Conservation (phyloP, 2,888 invertebrate genomes). For the Auanema freiburgensis region DNA sequence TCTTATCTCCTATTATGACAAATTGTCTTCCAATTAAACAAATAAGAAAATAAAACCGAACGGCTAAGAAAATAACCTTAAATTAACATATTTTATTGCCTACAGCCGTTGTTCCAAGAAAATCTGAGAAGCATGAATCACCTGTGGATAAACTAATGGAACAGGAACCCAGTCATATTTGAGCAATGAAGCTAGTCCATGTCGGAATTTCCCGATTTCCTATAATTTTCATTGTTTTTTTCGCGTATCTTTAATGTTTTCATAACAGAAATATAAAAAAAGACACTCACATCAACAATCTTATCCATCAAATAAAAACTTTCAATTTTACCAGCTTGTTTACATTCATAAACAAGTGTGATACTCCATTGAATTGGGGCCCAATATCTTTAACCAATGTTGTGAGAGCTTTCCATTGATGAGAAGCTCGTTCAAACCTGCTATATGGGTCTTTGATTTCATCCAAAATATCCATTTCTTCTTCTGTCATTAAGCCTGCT, state of each 20-base stretch:
- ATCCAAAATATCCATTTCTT: slow-evolving; percentile 48
- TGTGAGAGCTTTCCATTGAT: neutral
- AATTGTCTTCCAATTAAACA: slow-evolving; percentile 48
- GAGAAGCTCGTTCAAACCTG: slow-evolving; percentile 13
- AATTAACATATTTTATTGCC: no score
- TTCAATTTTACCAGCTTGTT: slow-evolving; percentile 39
- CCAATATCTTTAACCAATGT: slow-evolving; percentile 36
- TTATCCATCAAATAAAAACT: slow-evolving; percentile 54
- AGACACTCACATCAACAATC: slow-evolving; percentile 38
- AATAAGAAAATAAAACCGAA: slow-evolving; percentile 48
- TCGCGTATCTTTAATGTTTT: no score
- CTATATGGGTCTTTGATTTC: slow-evolving; percentile 56
- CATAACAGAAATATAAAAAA: slow-evolving; percentile 2
- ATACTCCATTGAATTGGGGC: slow-evolving; percentile 49
- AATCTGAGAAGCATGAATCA: neutral
- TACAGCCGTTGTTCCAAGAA: no score
- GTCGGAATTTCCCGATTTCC: slow-evolving; percentile 49
- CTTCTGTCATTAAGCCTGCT: slow-evolving; percentile 43
- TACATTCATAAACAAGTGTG: slow-evolving; percentile 46
- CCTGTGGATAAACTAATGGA: slow-evolving; percentile 45
- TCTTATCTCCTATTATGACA: slow-evolving; percentile 41
- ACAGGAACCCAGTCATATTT: slow-evolving; percentile 55
- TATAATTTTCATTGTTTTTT: slow-evolving; percentile 5
- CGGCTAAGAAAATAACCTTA: slow-evolving; percentile 41
- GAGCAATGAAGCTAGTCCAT: slow-evolving; percentile 45